Evolutionary conservation across 2,888 invertebrate genomes (phyloP).

Genomic region (Lasioglossum zephyrum): DNA sequence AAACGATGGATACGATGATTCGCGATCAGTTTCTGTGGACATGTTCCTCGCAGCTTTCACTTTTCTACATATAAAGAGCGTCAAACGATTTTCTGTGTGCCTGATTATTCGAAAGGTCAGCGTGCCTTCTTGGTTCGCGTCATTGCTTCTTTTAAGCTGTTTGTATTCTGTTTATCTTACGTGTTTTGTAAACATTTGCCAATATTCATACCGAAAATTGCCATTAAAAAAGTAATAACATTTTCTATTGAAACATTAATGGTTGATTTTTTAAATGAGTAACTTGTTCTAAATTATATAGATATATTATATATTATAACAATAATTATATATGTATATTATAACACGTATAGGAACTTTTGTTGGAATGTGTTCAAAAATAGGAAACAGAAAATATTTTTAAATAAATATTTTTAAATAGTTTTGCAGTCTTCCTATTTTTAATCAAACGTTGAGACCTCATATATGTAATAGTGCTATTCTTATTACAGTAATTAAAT

Average conservation of each 20-base stretch:
- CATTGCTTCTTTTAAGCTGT: not conserved
- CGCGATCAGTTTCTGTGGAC: constrained; percentile 23
- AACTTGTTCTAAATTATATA: not conserved
- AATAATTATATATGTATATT: no score
- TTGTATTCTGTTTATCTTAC: not conserved
- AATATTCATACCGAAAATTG: not conserved
- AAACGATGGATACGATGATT: constrained; percentile 10
- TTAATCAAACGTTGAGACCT: not conserved
- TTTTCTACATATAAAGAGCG: constrained; percentile 51
- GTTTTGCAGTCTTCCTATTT: not conserved
- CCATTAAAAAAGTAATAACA: not conserved
- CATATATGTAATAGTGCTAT: not conserved
- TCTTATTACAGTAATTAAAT: not conserved
- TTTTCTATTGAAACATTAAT: not conserved
- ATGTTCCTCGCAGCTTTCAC: constrained; percentile 60
- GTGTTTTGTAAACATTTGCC: not conserved
- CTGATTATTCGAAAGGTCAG: constrained; percentile 48
- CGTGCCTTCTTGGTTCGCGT: not conserved
- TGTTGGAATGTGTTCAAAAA: not conserved
- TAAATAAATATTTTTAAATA: not conserved
- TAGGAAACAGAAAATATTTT: not conserved
- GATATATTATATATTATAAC: not conserved
- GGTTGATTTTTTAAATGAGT: not conserved
- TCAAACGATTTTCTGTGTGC: constrained; percentile 34
- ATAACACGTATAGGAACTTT: not conserved